Base-by-base conservation (phyloP, 2,113 vertebrate genomes). In the Vulpes vulpes region DNA sequence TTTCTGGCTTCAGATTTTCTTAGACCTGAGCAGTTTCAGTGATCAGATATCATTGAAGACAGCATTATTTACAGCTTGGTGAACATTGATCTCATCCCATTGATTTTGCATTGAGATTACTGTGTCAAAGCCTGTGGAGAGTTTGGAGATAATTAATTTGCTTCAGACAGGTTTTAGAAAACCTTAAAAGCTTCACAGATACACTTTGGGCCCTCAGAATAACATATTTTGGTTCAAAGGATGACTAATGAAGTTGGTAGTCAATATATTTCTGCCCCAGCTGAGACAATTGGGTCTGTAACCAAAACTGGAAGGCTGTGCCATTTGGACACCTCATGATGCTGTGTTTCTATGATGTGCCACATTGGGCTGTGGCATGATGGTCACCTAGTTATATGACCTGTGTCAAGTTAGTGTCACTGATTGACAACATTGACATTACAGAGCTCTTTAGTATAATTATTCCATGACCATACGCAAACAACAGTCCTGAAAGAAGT, bases 121-220 rank as follows among this genome's bases (percentile, higher is more conserved):
- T 85, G 73, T 83, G 11, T 96, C 38, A 93, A 86, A 86, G 38
- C 69, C 89, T 83, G 19, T n/a, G 6, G 57, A 69, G 57, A 59
- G 55, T 91, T 90, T 80, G 64, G 43, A 86, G 57, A 57, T 82
- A 86, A 91, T 96, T 96, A 90, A 95, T 94, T 95, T 93, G 67
- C 60, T 86, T 89, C 49, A 59, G 49, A 64, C 2, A 55, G 65
- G 76, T 49, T 69, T 93, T 84, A 89, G 55, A 74, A 15, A 27
- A 23, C 11, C 38, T 92, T 53, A 59, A 65, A 73, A 81, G n/a
- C 51, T 57, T 93, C 71, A 19, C 11, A 67, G 57, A 64, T 57
- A 76, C 1, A 86, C 17, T 43, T 25, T 30, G 55, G 17, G 8
- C n/a, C 60, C 32, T 65, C 78, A 93, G 64, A 90, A 67, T 49